phyloP scores from a whole-genome alignment of 2,797 vertebrate species.

The Gallirallus australis region DNA sequence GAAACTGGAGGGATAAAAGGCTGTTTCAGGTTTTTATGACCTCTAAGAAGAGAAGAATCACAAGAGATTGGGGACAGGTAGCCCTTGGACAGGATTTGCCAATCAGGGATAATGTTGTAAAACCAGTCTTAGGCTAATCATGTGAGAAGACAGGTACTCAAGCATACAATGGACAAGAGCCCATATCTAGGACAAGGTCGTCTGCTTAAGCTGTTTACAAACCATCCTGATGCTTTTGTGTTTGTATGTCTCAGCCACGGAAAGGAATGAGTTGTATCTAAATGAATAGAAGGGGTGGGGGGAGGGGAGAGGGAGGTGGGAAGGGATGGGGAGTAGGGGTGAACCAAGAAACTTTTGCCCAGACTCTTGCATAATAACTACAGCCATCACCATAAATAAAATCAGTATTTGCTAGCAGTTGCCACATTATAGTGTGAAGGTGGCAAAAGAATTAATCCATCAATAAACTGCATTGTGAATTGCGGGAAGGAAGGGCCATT shows the following conservation, averaged over 20 bases:
- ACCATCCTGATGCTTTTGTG: background rate
- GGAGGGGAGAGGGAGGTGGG: too few species aligned
- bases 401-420: background rate
- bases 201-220: background rate
- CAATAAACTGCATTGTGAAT: background rate
- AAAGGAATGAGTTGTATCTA: background rate
- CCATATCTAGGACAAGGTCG: background rate
- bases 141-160: background rate
- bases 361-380: background rate
- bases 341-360: background rate
- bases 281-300: background rate
- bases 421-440: background rate
- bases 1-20: background rate
- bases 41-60: background rate
- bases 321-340: too few species aligned
- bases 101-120: background rate
- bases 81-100: slow-evolving; percentile 5
- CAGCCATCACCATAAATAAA: background rate
- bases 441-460: background rate
- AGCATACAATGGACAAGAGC: background rate
- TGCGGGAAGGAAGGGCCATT: background rate
- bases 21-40: background rate
- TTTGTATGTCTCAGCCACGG: background rate
- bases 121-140: background rate
- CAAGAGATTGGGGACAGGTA: background rate